Percentiles rank a stretch among this genome's conserved stretches.
These are phyloP conservation scores for Syrista parreyssii DNA, from an alignment of 2,888 invertebrate species.

Conservation along the genomic window DNA sequence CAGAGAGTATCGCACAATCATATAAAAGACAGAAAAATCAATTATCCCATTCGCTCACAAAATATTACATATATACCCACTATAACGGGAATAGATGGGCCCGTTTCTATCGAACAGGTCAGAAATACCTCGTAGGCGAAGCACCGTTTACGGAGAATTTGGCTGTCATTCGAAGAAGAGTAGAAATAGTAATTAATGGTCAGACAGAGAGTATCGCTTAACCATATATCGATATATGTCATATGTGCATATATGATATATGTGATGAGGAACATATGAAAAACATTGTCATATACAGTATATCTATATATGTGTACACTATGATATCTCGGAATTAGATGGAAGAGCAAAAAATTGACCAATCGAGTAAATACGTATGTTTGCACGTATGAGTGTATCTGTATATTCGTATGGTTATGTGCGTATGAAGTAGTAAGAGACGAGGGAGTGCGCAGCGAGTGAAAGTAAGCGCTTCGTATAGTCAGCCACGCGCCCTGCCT, in stretches of 20 bases:
- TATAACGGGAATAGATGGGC: too few species aligned
- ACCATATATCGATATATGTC: too few species aligned
- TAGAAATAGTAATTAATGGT: background rate
- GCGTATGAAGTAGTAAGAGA: conserved; percentile 9
- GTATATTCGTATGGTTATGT: background rate
- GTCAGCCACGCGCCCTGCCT: conserved; percentile 52
- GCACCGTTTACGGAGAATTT: background rate
- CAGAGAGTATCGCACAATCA: background rate
- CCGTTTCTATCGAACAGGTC: too few species aligned
- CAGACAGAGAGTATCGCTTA: background rate
- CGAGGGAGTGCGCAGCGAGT: conserved; percentile 38
- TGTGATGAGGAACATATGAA: background rate
- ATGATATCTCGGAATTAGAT: background rate
- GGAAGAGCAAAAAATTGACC: background rate
- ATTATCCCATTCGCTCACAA: too few species aligned
- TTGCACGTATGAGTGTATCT: background rate
- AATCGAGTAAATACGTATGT: background rate
- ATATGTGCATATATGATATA: background rate
- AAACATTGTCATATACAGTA: background rate
- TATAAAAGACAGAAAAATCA: too few species aligned
- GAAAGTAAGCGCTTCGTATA: conserved; percentile 50
- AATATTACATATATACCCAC: too few species aligned
- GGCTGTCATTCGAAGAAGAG: background rate
- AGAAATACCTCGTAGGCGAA: background rate
- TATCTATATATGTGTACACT: background rate